Evolutionary conservation across 1,140 invertebrate genomes (phyloP).

Genomic region (Heliothis subflexa): DNA sequence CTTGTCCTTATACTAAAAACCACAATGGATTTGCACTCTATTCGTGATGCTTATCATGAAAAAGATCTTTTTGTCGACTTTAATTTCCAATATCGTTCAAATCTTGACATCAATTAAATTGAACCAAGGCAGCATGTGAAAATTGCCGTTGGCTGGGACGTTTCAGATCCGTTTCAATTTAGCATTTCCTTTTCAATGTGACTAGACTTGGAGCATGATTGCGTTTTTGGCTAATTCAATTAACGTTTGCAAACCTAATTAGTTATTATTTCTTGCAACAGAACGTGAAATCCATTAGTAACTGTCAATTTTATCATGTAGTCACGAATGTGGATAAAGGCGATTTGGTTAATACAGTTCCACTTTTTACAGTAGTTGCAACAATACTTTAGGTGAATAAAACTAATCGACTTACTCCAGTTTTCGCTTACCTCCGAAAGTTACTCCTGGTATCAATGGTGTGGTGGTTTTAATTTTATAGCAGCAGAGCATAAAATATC

Average conservation of each 20-base stretch:
- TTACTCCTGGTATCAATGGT: too few relatives aligned
- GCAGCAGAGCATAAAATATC: too few relatives aligned
- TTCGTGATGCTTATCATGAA: too few relatives aligned
- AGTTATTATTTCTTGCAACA: slow-evolving; percentile 29
- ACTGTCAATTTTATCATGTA: slow-evolving; percentile 20
- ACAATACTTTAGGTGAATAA: not conserved
- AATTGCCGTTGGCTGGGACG: not conserved
- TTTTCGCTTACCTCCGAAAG: too few relatives aligned
- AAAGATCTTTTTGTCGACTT: not conserved
- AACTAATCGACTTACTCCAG: not conserved
- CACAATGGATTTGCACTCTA: too few relatives aligned
- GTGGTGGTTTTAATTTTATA: too few relatives aligned
- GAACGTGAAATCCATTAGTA: slow-evolving; percentile 20
- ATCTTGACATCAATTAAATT: slow-evolving; percentile 2
- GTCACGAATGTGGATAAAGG: not conserved
- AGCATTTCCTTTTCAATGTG: slow-evolving; percentile 23
- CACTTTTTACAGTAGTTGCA: slow-evolving; percentile 5
- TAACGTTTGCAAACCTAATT: slow-evolving; percentile 21
- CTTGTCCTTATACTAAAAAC: not conserved
- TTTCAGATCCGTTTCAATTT: slow-evolving; percentile 20
- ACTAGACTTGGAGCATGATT: not conserved
- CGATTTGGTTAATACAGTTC: slow-evolving; percentile 24
- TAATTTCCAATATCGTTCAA: not conserved
- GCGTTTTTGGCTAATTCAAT: slow-evolving; percentile 31
- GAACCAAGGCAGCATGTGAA: not conserved